phyloP scores from a whole-genome alignment of 2,888 invertebrate genomes.

The Alentia gelatinosa region DNA sequence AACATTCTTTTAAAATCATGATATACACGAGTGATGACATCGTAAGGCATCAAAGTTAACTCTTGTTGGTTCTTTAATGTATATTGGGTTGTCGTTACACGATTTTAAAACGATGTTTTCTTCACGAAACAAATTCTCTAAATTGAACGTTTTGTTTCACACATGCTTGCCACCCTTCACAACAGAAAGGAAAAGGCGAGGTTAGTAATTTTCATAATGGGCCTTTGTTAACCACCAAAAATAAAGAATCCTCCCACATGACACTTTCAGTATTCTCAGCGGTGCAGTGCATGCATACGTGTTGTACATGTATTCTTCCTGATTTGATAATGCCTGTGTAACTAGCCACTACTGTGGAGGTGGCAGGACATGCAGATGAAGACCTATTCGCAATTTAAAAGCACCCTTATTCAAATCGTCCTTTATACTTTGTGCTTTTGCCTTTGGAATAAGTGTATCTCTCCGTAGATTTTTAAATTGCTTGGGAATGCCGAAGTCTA shows the following conservation, averaged over 20 bases:
- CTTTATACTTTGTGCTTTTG: too few species aligned
- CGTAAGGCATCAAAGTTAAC: too few species aligned
- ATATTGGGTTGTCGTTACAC: too few species aligned
- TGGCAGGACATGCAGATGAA: not conserved
- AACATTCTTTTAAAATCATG: too few species aligned
- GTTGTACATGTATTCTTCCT: not conserved
- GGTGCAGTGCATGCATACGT: not conserved
- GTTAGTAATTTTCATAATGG: constrained; percentile 33
- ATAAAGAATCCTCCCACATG: not conserved
- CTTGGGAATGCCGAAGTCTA: too few species aligned
- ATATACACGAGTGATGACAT: too few species aligned
- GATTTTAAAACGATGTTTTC: too few species aligned
- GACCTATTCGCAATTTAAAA: too few species aligned
- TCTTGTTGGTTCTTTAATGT: too few species aligned
- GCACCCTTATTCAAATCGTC: too few species aligned
- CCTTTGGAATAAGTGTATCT: not conserved
- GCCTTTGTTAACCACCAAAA: not conserved
- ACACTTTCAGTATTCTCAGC: not conserved
- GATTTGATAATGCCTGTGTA: not conserved
- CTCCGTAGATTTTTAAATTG: not conserved
- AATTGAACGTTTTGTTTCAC: not conserved
- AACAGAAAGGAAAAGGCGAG: constrained; percentile 51
- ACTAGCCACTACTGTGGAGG: not conserved
- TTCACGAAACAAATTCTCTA: not conserved
- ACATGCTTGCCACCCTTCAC: constrained; percentile 42